phyloP scores from a whole-genome alignment of 2,888 invertebrate genomes.

The Ethmia dodecea region DNA sequence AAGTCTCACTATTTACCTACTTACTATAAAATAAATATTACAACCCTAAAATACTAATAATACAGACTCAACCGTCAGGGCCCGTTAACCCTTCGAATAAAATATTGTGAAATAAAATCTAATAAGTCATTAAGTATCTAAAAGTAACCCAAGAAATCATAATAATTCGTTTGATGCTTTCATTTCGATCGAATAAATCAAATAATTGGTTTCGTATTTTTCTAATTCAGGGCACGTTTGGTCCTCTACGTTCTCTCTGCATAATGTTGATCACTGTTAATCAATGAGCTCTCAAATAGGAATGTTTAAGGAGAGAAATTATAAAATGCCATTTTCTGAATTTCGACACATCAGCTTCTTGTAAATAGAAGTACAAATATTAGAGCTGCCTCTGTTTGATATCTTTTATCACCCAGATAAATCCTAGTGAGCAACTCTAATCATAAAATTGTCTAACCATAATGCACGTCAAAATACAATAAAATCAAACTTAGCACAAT shows the following conservation, averaged over 20 bases:
- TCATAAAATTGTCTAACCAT: conserved; percentile 40
- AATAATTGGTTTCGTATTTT: conserved; percentile 8
- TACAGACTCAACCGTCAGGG: conserved; percentile 47
- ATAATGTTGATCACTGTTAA: conserved; percentile 14
- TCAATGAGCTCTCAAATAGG: conserved; percentile 32
- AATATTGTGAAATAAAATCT: conserved; percentile 9
- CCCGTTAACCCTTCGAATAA: conserved; percentile 16
- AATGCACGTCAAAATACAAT: conserved; percentile 53
- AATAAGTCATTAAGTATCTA: conserved; percentile 23
- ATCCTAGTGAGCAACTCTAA: conserved; percentile 50
- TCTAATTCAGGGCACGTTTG: conserved; percentile 22
- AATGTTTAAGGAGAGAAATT: conserved; percentile 40
- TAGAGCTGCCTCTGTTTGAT: conserved; percentile 10
- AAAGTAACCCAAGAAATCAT: conserved; percentile 13
- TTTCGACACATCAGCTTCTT: conserved; percentile 17
- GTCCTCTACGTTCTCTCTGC: conserved; percentile 26
- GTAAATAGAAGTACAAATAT: conserved; percentile 9
- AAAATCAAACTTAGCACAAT: conserved; percentile 35
- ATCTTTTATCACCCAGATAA: conserved; percentile 43
- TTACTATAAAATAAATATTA: conserved; percentile 46
- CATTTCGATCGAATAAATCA: conserved; percentile 9
- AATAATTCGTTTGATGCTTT: conserved; percentile 23
- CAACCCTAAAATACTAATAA: conserved; percentile 53
- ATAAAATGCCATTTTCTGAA: conserved; percentile 26
- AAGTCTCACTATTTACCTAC: conserved; percentile 56